Evolutionary conservation across 2,113 vertebrate species (phyloP), one percentile per base, ranked within the genome.

Genomic region (Leptobrachium ailaonicum): DNA sequence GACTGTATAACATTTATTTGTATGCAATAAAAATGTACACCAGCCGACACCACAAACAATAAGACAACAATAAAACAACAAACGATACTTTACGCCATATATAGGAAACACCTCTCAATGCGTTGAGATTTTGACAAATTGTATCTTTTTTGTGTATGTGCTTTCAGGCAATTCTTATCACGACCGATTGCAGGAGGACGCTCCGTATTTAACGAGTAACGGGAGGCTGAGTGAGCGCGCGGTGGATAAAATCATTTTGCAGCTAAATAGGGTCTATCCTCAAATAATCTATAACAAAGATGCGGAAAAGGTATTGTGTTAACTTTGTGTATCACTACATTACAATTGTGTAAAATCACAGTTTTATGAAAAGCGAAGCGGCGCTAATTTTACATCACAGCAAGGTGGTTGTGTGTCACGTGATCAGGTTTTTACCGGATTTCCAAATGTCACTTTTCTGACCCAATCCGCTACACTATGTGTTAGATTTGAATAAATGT

Each of bases 251-350:
- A 91, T 99, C 56, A 90, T 98, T 79, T 92, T 99, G 67, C 98
- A 99, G 89, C 94, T 99, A 54, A 99, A 98, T 85, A 92, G 98
- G 83, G 97, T 98, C 89, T 95, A 98, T 85, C 98, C 98, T 0
- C 98, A 99, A 88, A 94, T 99, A 82, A 96, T 99, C 74, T 92
- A 90, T 20, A 94, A 98, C 88, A 94, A 93, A 83, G 97, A 99
- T 85, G 96, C 98, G 2, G 95, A 96, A 84, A 97, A 88, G 92
- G 98, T 98, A 88, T 11, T 10, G 56, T 58, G 10, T 58, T 50
- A 12, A 58, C 4, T 12, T 58, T 12, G 56, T 58, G 56, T 58
- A 12, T 7, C 56, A 1, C 13, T 12, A 58, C 13, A 14, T 2
- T 58, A 12, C 13, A 14, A 58, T 58, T 12, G 4, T 58, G 56